These are phyloP conservation scores for Brachionus manjavacas DNA, from an alignment of 1,140 invertebrate species.

Conservation along the genomic window DNA sequence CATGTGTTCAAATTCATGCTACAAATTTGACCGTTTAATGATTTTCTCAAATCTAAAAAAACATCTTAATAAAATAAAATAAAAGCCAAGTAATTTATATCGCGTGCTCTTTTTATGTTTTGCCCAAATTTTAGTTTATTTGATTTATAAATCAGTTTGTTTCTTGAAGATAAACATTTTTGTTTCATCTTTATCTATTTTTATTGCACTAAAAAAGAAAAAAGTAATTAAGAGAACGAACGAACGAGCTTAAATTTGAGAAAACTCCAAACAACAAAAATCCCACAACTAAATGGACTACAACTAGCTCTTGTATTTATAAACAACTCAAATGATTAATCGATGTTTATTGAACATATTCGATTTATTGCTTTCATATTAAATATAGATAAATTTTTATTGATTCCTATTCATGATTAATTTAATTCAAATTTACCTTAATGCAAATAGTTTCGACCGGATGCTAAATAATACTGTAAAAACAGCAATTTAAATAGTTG, in stretches of 20 bases:
- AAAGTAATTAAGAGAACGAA: not conserved
- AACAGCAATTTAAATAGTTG: not conserved
- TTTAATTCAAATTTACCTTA: not conserved
- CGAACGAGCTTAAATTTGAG: not conserved
- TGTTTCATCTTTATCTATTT: not conserved
- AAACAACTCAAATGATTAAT: constrained; percentile 1
- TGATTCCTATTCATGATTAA: not conserved
- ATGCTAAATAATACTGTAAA: not conserved
- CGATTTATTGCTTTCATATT: not conserved
- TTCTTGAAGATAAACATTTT: not conserved
- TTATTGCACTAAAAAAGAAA: not conserved
- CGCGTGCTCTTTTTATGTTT: not conserved
- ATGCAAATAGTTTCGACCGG: not conserved
- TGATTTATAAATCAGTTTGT: not conserved
- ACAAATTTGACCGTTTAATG: not conserved
- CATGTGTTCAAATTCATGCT: not conserved
- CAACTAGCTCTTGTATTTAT: not conserved
- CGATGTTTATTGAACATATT: constrained; percentile 3
- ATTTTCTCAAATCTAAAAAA: not conserved
- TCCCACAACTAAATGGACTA: not conserved
- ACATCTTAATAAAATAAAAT: not conserved
- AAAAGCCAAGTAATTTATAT: not conserved
- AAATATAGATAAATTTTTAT: constrained; percentile 2
- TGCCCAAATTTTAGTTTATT: not conserved
- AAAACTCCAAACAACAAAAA: not conserved